These are phyloP conservation scores for Athene cunicularia DNA, from an alignment of 2,113 vertebrate species.

Conservation along the genomic window DNA sequence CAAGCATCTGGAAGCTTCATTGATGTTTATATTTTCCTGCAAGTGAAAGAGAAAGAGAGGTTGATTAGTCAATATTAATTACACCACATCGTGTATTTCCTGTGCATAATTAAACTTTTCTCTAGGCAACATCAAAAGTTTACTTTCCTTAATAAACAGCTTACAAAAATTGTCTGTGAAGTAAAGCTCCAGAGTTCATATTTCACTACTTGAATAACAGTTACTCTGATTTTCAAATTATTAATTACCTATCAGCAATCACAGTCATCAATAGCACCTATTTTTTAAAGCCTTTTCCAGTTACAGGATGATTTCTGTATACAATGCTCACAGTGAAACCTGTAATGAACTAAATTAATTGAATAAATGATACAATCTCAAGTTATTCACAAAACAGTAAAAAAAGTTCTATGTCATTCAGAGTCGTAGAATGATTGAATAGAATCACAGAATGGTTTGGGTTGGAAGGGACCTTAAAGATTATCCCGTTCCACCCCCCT, in stretches of 20 bases:
- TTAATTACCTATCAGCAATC: not conserved
- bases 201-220: not conserved
- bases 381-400: not conserved
- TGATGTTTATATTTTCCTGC: slow-evolving; percentile 95
- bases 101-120: slow-evolving; percentile 8
- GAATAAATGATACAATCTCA: not conserved
- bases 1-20: slow-evolving; percentile 91
- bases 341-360: not conserved
- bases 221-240: not conserved
- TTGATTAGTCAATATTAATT: slow-evolving; percentile 29
- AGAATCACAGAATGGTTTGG: too few species aligned
- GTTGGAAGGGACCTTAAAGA: too few species aligned
- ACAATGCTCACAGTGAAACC: not conserved
- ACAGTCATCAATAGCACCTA: not conserved
- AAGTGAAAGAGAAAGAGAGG: not conserved
- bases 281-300: not conserved
- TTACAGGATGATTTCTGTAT: not conserved
- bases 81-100: not conserved
- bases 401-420: not conserved
- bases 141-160: not conserved
- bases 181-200: not conserved
- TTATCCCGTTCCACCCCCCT: too few species aligned
- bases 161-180: not conserved
- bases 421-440: not conserved
- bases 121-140: not conserved